Conservation (phyloP, 2,113 vertebrate genomes). For the Chloebia gouldiae region DNA sequence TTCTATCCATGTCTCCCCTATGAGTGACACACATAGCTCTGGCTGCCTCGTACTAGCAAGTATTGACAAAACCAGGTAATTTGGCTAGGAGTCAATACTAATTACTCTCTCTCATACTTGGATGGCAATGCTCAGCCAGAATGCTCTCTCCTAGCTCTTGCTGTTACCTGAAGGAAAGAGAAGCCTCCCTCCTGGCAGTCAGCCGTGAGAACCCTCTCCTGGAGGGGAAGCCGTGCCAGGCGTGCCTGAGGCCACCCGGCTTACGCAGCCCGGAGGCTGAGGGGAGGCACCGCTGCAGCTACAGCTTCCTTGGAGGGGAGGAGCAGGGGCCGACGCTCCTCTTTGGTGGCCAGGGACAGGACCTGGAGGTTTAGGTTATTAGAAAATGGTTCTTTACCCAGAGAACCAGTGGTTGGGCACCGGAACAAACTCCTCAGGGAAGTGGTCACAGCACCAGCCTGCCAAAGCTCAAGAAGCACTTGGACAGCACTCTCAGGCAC, state of each 20-base stretch:
- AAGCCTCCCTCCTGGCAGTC: neutral
- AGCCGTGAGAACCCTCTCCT: accelerated
- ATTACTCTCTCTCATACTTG: neutral
- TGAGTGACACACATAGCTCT: accelerated
- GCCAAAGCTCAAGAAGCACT: neutral
- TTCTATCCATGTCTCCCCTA: accelerated
- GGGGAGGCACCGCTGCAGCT: accelerated
- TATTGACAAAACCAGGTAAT: neutral
- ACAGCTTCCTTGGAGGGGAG: accelerated
- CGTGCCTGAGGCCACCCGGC: accelerated
- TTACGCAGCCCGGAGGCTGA: neutral
- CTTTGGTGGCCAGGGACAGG: neutral
- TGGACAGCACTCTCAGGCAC: neutral
- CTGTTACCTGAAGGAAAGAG: neutral
- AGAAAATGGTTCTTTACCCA: neutral
- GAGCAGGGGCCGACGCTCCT: accelerated
- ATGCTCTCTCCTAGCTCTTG: neutral
- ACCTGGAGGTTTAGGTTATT: too few relatives aligned
- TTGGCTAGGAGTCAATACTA: neutral
- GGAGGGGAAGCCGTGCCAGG: accelerated
- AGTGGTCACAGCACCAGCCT: neutral
- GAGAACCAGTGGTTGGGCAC: neutral
- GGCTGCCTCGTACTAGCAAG: neutral
- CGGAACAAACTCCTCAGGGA: neutral
- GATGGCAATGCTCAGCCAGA: neutral